Conservation (phyloP, 2,113 vertebrate species). For the Chloropsis hardwickii region DNA sequence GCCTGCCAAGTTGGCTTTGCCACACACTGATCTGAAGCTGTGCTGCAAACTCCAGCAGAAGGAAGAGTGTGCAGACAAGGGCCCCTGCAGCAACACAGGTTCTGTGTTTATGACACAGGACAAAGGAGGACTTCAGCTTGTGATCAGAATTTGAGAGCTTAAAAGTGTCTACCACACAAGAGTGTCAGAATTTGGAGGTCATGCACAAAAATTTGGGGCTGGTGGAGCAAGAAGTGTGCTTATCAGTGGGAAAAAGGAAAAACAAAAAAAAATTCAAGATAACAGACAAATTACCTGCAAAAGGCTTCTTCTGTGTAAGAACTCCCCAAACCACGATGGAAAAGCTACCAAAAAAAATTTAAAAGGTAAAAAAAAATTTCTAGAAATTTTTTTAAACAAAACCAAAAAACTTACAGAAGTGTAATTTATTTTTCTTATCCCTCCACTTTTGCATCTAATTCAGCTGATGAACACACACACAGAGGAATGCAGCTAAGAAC, state of each 20-base stretch:
- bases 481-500: not conserved
- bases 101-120: not conserved
- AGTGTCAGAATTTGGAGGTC: not conserved
- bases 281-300: constrained; percentile 81
- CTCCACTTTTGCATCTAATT: not conserved
- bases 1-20: not conserved
- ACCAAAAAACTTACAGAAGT: not conserved
- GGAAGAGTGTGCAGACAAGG: not conserved
- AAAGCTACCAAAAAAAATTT: constrained; percentile 78
- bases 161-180: not conserved
- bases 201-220: not conserved
- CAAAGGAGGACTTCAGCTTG: not conserved
- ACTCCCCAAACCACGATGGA: constrained; percentile 95
- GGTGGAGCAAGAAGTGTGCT: fast-evolving
- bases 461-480: not conserved
- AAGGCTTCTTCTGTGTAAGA: constrained; percentile 95
- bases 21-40: not conserved
- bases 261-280: not conserved
- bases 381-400: not conserved
- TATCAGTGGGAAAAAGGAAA: not conserved
- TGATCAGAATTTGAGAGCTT: not conserved
- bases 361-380: not conserved
- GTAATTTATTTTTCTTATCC: not conserved
- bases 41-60: not conserved
- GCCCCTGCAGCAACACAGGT: not conserved